Percentiles rank a stretch among this genome's conserved stretches.
These are phyloP conservation scores for Miltochrista miniata DNA, from an alignment of 2,888 invertebrate genomes.

Conservation along the genomic window DNA sequence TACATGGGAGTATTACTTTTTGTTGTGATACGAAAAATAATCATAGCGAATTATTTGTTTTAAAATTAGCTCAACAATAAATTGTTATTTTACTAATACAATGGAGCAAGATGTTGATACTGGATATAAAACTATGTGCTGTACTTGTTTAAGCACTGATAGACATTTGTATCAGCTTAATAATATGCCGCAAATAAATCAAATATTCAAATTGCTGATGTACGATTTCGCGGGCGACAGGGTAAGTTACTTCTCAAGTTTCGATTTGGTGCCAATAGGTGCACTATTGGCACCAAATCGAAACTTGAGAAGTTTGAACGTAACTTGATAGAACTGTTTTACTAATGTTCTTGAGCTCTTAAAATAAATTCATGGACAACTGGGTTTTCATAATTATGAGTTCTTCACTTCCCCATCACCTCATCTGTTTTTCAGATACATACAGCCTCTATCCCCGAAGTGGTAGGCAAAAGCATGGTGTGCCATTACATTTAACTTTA, in stretches of 20 bases:
- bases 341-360: too few relatives aligned
- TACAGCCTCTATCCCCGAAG: too few relatives aligned
- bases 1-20: slow-evolving; percentile 83
- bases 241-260: slow-evolving; percentile 61
- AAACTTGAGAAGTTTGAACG: too few relatives aligned
- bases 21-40: slow-evolving; percentile 73
- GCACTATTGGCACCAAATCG: too few relatives aligned
- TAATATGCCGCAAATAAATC: slow-evolving; percentile 52
- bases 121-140: slow-evolving; percentile 58
- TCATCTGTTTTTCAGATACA: too few relatives aligned
- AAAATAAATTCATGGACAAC: too few relatives aligned
- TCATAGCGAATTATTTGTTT: slow-evolving; percentile 48
- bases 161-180: slow-evolving; percentile 63
- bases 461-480: too few relatives aligned
- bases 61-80: slow-evolving; percentile 23
- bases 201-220: slow-evolving; percentile 70
- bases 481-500: too few relatives aligned
- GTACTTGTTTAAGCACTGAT: slow-evolving; percentile 69
- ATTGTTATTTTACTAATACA: slow-evolving; percentile 32
- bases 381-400: too few relatives aligned
- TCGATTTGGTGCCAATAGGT: too few relatives aligned
- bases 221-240: slow-evolving; percentile 71
- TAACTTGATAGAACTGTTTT: too few relatives aligned
- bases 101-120: slow-evolving; percentile 77
- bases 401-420: too few relatives aligned